A percentile compares a stretch with the other conserved stretches of the same genome.
Evolutionary conservation across 2,113 vertebrate genomes (phyloP).

Genomic region (Grus americana): DNA sequence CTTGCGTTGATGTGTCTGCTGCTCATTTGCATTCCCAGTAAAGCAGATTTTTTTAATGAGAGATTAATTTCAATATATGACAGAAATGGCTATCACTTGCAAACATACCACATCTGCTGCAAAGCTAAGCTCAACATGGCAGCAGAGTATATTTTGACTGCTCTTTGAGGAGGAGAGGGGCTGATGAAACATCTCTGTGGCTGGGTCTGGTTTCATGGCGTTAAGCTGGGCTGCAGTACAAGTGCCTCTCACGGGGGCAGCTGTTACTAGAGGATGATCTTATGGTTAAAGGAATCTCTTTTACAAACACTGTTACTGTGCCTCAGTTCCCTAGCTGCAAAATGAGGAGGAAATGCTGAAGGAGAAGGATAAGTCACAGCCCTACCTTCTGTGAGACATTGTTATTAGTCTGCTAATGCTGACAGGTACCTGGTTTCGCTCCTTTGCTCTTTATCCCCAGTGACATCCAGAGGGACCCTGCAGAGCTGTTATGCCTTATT

Average conservation of each 20-base stretch:
- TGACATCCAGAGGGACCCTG: not conserved
- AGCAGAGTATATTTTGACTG: not conserved
- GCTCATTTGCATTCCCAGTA: not conserved
- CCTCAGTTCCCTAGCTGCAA: not conserved
- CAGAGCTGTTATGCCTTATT: not conserved
- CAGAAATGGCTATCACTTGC: not conserved
- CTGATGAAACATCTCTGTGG: not conserved
- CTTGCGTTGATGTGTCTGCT: not conserved
- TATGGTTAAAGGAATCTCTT: not conserved
- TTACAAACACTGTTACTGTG: not conserved
- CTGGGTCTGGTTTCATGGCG: not conserved
- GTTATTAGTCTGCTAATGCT: not conserved
- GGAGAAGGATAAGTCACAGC: not conserved
- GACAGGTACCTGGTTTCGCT: not conserved
- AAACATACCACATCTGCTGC: not conserved
- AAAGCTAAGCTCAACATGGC: not conserved
- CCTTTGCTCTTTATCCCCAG: not conserved
- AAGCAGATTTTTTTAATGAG: slow-evolving; percentile 11
- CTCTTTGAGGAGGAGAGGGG: not conserved
- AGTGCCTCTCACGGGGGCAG: not conserved
- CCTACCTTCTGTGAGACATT: not conserved
- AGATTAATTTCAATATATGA: slow-evolving; percentile 36
- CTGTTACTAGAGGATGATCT: not conserved
- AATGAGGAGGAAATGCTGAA: not conserved
- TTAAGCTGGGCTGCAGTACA: not conserved